phyloP scores from a whole-genome alignment of 2,113 vertebrate genomes.

The Psittacara wagleri region DNA sequence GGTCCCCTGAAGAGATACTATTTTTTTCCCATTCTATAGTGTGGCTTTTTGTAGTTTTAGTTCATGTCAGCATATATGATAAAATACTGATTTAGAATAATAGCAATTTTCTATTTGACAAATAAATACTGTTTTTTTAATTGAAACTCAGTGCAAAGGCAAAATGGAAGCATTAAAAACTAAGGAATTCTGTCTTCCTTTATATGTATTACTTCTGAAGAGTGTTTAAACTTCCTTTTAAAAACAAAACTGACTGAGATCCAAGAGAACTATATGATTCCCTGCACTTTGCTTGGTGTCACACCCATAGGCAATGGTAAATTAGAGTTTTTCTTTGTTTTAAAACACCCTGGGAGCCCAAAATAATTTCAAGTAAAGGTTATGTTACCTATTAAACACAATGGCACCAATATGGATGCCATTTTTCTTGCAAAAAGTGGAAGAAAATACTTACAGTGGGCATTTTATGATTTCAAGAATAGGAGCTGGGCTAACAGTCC shows the following conservation, averaged over 20 bases:
- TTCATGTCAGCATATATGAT: not conserved
- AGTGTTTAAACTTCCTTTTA: not conserved
- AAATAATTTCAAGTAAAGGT: not conserved
- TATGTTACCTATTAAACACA: not conserved
- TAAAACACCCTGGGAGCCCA: not conserved
- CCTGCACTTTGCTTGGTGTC: not conserved
- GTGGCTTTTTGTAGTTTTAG: not conserved
- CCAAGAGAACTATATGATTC: not conserved
- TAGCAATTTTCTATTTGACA: not conserved
- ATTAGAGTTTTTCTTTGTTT: not conserved
- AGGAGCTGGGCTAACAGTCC: not conserved
- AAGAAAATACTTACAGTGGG: not conserved
- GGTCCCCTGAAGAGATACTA: not conserved
- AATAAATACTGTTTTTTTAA: not conserved
- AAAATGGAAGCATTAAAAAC: not conserved
- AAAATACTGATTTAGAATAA: not conserved
- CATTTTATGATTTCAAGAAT: not conserved
- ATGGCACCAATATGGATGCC: not conserved
- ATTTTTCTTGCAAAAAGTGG: not conserved
- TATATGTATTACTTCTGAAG: not conserved
- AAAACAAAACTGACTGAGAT: not conserved
- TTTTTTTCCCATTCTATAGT: not conserved
- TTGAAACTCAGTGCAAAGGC: not conserved
- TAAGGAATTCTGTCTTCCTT: not conserved
- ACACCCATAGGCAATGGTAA: not conserved